Conservation (phyloP, 2,113 vertebrate genomes). For the Setophaga kirtlandii region DNA sequence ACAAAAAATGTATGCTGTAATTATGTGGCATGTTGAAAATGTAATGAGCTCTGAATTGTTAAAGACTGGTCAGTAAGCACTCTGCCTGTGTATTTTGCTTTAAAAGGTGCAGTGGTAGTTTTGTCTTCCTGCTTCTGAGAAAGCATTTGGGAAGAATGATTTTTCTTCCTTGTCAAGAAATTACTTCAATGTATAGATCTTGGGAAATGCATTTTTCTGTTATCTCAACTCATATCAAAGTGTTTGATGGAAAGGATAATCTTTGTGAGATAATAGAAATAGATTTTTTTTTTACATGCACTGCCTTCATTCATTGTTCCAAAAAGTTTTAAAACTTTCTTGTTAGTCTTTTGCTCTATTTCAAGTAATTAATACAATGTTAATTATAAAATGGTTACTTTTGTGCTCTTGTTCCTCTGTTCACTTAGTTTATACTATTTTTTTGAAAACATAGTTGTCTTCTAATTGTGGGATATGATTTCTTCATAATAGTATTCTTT, state of each 20-base stretch:
- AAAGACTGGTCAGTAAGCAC: background rate
- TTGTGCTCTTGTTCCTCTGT: background rate
- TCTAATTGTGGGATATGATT: background rate
- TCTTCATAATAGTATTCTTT: background rate
- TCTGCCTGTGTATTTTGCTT: background rate
- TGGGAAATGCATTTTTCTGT: background rate
- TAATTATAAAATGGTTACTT: background rate
- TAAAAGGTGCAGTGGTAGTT: background rate
- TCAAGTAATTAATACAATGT: background rate
- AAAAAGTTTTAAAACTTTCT: background rate
- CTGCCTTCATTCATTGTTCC: background rate
- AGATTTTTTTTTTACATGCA: background rate
- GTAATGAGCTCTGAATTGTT: background rate
- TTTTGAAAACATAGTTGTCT: background rate
- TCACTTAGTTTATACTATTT: background rate
- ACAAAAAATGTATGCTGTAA: background rate
- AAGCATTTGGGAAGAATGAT: background rate
- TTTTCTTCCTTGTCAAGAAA: background rate
- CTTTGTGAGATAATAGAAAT: background rate
- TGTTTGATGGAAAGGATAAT: background rate
- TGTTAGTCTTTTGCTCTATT: background rate
- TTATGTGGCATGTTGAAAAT: background rate
- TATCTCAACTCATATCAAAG: background rate
- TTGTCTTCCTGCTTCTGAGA: background rate
- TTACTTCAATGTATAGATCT: background rate